Conservation (phyloP, 2,888 invertebrate genomes). For the Nymphalis c-album region DNA sequence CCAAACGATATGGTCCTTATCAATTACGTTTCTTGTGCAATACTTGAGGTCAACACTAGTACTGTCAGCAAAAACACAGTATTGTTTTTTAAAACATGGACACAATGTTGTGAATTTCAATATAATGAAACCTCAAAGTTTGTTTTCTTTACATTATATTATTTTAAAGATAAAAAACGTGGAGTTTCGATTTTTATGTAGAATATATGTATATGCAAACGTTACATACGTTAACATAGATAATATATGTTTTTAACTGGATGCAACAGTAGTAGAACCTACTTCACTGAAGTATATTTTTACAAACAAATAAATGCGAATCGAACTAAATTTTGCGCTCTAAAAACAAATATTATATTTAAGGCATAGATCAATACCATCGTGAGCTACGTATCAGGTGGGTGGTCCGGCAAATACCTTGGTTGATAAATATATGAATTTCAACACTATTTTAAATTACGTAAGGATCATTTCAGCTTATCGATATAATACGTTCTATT, state of each 20-base stretch:
- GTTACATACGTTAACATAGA: too few species aligned
- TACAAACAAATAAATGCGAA: too few species aligned
- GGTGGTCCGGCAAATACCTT: conserved; percentile 28
- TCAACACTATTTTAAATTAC: neutral
- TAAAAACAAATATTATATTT: neutral
- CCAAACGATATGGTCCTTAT: conserved; percentile 24
- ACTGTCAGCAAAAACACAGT: neutral
- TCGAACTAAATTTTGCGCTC: neutral
- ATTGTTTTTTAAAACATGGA: too few species aligned
- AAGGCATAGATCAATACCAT: neutral
- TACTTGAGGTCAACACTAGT: neutral
- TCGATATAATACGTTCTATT: conserved; percentile 10
- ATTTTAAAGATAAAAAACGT: too few species aligned
- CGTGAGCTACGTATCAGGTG: conserved; percentile 20
- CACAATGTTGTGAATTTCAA: too few species aligned
- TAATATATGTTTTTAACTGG: too few species aligned
- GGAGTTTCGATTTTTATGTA: too few species aligned
- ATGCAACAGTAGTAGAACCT: too few species aligned
- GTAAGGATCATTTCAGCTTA: conserved; percentile 1
- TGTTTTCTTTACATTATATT: too few species aligned
- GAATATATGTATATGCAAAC: too few species aligned
- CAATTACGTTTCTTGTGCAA: conserved; percentile 29
- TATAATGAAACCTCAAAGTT: too few species aligned
- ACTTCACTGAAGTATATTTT: too few species aligned
- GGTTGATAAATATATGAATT: neutral